Conservation (phyloP, 2,888 invertebrate genomes). For the Scaptomyza reducta region DNA sequence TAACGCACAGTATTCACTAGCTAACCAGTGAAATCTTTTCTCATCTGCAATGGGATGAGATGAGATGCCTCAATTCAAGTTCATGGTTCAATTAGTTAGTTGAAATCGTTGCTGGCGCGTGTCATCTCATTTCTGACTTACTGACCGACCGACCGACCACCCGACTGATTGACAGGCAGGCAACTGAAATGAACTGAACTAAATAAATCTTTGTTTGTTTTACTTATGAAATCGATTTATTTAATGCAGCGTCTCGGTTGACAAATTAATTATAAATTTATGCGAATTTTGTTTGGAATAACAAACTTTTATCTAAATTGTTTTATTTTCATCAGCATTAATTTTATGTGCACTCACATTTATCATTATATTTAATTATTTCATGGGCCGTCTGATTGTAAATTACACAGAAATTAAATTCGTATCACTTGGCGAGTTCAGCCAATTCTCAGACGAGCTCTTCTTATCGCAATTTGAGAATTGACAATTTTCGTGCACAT, state of each 20-base stretch:
- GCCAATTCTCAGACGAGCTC: neutral
- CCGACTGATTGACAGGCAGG: conserved; percentile 11
- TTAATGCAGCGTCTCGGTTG: conserved; percentile 36
- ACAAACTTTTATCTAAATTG: conserved; percentile 17
- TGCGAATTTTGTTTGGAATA: conserved; percentile 31
- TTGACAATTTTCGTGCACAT: neutral
- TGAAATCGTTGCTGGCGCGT: conserved; percentile 28
- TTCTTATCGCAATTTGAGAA: conserved; percentile 19
- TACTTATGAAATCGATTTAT: conserved; percentile 38
- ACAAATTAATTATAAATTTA: conserved; percentile 39
- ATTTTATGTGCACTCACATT: conserved; percentile 30
- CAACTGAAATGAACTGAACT: neutral
- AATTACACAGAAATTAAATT: conserved; percentile 11
- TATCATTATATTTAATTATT: conserved; percentile 11
- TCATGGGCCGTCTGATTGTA: neutral
- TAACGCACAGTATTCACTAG: conserved; percentile 6
- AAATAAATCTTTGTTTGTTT: conserved; percentile 36
- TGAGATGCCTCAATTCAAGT: conserved; percentile 62
- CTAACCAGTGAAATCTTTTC: conserved; percentile 9
- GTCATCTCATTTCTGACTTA: conserved; percentile 22
- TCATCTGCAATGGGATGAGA: conserved; percentile 6
- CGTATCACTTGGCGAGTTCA: neutral
- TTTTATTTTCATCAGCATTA: conserved; percentile 14
- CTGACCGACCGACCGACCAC: conserved; percentile 4
- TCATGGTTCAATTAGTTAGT: conserved; percentile 73